These are phyloP conservation scores for Haliaeetus leucogaster DNA, from an alignment of 2,113 vertebrate species.

Conservation along the genomic window DNA sequence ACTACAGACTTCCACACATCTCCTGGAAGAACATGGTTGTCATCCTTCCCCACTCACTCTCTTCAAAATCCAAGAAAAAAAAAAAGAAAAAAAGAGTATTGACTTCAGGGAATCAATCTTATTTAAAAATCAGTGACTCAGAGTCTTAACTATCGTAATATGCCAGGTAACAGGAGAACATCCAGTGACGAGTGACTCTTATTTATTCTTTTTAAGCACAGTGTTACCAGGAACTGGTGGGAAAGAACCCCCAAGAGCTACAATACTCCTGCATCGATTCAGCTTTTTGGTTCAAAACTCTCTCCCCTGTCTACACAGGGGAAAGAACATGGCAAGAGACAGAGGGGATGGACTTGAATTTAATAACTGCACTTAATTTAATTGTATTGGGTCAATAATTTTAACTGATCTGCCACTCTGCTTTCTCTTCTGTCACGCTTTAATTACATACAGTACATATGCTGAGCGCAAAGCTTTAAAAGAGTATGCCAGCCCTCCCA, in stretches of 20 bases:
- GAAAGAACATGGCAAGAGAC: not conserved
- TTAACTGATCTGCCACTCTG: not conserved
- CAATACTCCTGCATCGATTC: accelerated
- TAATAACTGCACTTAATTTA: not conserved
- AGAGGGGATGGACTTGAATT: not conserved
- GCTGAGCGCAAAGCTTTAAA: not conserved
- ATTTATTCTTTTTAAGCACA: not conserved
- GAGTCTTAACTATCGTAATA: not conserved
- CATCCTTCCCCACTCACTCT: not conserved
- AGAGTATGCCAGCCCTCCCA: not conserved
- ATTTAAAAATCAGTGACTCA: not conserved
- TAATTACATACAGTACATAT: not conserved
- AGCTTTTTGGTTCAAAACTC: not conserved
- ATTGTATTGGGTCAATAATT: not conserved
- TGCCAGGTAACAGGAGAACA: not conserved
- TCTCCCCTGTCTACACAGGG: not conserved
- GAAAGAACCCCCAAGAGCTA: not conserved
- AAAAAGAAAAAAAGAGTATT: not conserved
- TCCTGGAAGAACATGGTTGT: not conserved
- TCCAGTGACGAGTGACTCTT: not conserved
- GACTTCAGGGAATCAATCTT: not conserved
- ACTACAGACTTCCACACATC: not conserved
- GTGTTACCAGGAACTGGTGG: not conserved
- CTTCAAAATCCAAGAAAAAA: not conserved
- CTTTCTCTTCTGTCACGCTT: not conserved